Evolutionary conservation across 2,797 vertebrate genomes (phyloP).

Genomic region (Poecilia picta): DNA sequence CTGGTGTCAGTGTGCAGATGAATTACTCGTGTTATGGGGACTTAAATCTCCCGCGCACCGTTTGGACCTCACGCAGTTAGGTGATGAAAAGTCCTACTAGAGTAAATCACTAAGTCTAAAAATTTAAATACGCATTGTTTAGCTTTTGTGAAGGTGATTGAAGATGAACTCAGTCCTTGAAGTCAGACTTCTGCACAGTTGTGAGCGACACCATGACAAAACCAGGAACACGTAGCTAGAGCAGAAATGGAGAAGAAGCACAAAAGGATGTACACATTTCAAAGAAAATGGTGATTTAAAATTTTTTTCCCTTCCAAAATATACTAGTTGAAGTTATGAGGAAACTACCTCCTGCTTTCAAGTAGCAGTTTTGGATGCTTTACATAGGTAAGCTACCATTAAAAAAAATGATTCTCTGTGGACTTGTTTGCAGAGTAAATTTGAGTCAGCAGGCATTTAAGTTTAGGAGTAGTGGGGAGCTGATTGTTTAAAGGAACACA

Average conservation of each 20-base stretch:
- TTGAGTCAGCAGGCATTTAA: neutral
- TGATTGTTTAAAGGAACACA: neutral
- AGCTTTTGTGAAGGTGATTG: neutral
- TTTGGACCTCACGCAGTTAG: neutral
- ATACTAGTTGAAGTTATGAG: neutral
- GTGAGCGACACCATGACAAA: too few species aligned
- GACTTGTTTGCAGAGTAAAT: neutral
- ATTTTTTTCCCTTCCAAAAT: neutral
- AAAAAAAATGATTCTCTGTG: too few species aligned
- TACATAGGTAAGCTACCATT: neutral
- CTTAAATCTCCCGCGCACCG: neutral
- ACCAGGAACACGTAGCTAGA: too few species aligned
- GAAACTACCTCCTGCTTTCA: neutral
- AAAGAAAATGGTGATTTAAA: neutral
- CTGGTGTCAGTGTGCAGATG: neutral
- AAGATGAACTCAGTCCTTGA: neutral
- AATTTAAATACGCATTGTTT: neutral
- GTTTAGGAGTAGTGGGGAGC: neutral
- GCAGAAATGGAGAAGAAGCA: neutral
- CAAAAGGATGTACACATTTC: neutral
- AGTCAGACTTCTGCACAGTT: neutral
- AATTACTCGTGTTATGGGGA: constrained; percentile 2
- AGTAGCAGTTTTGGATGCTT: neutral
- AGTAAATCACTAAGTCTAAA: neutral
- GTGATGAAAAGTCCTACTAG: constrained; percentile 5